These are phyloP conservation scores for Andrena bucephala DNA, from an alignment of 2,888 invertebrate species.

Conservation along the genomic window DNA sequence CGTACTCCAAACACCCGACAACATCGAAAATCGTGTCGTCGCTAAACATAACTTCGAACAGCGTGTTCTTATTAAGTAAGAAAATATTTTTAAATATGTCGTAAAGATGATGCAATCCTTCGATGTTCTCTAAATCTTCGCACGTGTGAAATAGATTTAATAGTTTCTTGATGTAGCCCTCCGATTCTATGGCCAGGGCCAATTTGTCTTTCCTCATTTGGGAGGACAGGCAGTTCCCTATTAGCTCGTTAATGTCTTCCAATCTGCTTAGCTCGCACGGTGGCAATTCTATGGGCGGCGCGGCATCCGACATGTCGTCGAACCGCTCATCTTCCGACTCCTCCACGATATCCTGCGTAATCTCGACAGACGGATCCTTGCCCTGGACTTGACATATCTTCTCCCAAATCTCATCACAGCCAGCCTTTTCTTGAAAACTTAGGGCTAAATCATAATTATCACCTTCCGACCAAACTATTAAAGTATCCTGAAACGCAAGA, in stretches of 20 bases:
- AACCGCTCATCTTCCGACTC: slow-evolving; percentile 98
- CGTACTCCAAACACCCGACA: slow-evolving; percentile 99
- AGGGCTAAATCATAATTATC: slow-evolving; percentile 99
- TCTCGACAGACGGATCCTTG: slow-evolving; percentile 99
- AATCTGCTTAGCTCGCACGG: slow-evolving; percentile 97
- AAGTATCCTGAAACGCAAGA: slow-evolving; percentile 90
- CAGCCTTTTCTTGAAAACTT: slow-evolving; percentile 99
- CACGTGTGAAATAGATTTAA: slow-evolving; percentile 98
- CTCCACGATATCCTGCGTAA: slow-evolving; percentile 98
- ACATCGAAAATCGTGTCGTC: slow-evolving; percentile 99
- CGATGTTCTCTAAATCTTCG: slow-evolving; percentile 97
- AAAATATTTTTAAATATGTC: slow-evolving; percentile 99
- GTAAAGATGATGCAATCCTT: slow-evolving; percentile 97
- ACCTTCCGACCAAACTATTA: slow-evolving; percentile 99
- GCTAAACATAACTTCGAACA: slow-evolving; percentile 99
- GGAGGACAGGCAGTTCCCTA: slow-evolving; percentile 94
- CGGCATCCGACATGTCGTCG: slow-evolving; percentile 98
- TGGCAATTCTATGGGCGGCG: slow-evolving; percentile 97
- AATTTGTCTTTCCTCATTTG: slow-evolving; percentile 97
- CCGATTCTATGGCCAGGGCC: slow-evolving; percentile 96
- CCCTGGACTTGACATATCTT: slow-evolving; percentile 99
- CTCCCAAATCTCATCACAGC: slow-evolving; percentile 99
- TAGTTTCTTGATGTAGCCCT: slow-evolving; percentile 97
- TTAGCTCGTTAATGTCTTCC: slow-evolving; percentile 97
- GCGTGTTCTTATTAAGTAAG: slow-evolving; percentile 97